Base-by-base conservation (phyloP, 2,888 invertebrate species). In the Polyommatus icarus region DNA sequence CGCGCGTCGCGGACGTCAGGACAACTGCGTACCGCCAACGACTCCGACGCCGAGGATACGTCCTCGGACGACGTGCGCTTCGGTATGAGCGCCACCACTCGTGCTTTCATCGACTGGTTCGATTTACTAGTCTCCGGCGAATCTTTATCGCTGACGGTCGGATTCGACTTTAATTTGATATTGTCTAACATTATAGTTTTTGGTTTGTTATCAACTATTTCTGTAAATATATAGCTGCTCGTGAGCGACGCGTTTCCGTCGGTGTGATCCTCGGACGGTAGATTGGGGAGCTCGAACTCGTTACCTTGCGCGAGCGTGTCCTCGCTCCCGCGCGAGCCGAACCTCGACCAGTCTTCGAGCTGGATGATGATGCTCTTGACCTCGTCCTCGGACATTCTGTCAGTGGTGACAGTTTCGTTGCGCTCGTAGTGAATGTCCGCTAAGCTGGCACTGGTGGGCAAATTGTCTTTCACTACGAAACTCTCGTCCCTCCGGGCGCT, bases 131-230 rank as follows among this genome's bases (percentile, higher is more conserved):
- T 3, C 77, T 75, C 79, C n/a, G 24, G 40, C 40, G 80, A 79
- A 10, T 50, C 50, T 7, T 50, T 46, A 46, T 32, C 20, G 18
- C 32, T 18, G 29, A 46, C 15, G 20, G 15, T 54, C 57, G 88
- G 89, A 78, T 87, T 88, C 7, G 89, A 89, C 80, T 87, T 91
- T 59, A 92, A 79, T 80, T 84, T 89, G 61, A 93, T 93, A 80
- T 90, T 93, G 67, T 93, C 93, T 4, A 93, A 84, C 0, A 92
- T 93, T 67, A 95, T 93, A 78, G 89, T 89, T 80, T 91, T 93
- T 20, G 95, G 93, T 82, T 94, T 95, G 78, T 90, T 90, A 75
- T 93, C 89, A 12, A 94, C 85, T 71, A 95, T 93, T 86, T 95
- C 95, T 82, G 91, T 94, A 82, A 94, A 94, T 5, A 95, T 85